A percentile compares a stretch with the other conserved stretches of the same genome.
These are phyloP conservation scores for Charanyca ferruginea DNA, from an alignment of 2,888 invertebrate genomes.

Conservation along the genomic window DNA sequence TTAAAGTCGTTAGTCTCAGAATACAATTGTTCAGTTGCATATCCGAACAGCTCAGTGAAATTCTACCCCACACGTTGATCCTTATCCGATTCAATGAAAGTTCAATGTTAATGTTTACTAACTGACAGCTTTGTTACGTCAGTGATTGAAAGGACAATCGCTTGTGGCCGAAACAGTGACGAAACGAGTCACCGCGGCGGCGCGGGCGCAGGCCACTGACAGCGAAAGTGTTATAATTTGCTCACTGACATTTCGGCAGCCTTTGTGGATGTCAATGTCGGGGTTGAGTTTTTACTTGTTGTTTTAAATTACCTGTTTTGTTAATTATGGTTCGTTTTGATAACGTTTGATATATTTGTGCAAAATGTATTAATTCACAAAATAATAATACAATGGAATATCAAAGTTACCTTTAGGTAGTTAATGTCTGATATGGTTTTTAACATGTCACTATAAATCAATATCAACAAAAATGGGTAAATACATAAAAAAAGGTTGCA, in stretches of 20 bases:
- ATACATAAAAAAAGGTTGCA: slow-evolving; percentile 6
- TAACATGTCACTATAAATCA: slow-evolving; percentile 1
- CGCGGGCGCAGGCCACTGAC: slow-evolving; percentile 31
- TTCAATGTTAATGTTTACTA: slow-evolving; percentile 45
- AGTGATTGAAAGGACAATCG: slow-evolving; percentile 64
- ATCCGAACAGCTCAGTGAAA: not conserved
- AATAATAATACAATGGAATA: too few relatives aligned
- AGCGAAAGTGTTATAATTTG: slow-evolving; percentile 73
- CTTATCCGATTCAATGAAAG: slow-evolving; percentile 34
- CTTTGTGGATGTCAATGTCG: slow-evolving; percentile 52
- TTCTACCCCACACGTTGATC: slow-evolving; percentile 8
- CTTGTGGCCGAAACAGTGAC: slow-evolving; percentile 44
- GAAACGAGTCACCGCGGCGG: slow-evolving; percentile 55
- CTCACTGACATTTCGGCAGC: slow-evolving; percentile 59
- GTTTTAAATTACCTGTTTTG: not conserved
- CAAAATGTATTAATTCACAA: too few relatives aligned
- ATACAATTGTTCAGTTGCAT: not conserved
- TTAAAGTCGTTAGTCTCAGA: not conserved
- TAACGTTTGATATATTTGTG: not conserved
- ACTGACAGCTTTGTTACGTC: slow-evolving; percentile 47
- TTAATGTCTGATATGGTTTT: too few relatives aligned
- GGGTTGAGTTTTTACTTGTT: not conserved
- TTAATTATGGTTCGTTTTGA: not conserved
- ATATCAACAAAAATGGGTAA: slow-evolving; percentile 20
- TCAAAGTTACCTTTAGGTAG: not conserved